These are phyloP conservation scores for Oreochromis mossambicus DNA, from an alignment of 2,797 vertebrate species.

Conservation along the genomic window DNA sequence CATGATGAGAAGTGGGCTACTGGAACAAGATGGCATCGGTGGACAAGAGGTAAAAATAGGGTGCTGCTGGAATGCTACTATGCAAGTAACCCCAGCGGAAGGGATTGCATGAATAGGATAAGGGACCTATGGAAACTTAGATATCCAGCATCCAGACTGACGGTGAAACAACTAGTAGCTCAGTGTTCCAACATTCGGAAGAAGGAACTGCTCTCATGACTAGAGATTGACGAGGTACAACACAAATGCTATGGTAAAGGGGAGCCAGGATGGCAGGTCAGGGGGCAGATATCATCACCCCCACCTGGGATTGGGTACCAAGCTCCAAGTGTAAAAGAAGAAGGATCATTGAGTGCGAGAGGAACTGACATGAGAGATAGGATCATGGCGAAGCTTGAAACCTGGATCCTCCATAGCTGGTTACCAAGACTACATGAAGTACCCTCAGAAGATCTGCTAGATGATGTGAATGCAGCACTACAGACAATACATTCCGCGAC, in stretches of 20 bases:
- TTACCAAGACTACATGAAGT: not conserved
- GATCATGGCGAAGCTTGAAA: not conserved
- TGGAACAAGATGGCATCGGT: not conserved
- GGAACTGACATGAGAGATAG: not conserved
- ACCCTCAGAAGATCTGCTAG: not conserved
- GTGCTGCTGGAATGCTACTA: not conserved
- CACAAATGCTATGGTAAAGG: not conserved
- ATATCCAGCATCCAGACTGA: not conserved
- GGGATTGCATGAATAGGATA: not conserved
- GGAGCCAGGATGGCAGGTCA: not conserved
- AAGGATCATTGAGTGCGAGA: not conserved
- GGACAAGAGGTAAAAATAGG: not conserved
- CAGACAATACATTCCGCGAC: not conserved
- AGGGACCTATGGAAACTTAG: not conserved
- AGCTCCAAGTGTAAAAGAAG: accelerated
- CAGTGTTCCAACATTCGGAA: too few species aligned
- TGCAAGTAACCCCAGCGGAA: not conserved
- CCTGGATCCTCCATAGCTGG: not conserved
- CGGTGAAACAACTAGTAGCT: too few species aligned
- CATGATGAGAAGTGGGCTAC: not conserved
- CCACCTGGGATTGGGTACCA: not conserved
- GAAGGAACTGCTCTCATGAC: not conserved
- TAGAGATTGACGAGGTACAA: not conserved
- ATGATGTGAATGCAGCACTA: not conserved
- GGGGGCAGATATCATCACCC: not conserved